phyloP scores from a whole-genome alignment of 2,888 invertebrate genomes.

The Sabatieria punctata region DNA sequence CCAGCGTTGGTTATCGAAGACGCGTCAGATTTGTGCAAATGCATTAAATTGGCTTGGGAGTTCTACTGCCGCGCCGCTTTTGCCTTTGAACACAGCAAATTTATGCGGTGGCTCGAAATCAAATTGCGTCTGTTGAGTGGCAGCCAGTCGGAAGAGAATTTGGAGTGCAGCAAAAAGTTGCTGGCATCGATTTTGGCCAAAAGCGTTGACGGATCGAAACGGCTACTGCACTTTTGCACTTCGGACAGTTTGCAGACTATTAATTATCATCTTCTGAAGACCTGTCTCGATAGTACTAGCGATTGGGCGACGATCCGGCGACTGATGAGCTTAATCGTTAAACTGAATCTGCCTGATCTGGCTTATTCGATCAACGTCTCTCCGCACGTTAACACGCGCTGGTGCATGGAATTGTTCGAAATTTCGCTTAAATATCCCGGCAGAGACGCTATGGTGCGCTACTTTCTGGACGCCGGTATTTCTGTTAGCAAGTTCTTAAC shows the following conservation, averaged over 20 bases:
- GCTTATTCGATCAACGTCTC: not conserved
- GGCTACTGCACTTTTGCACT: not conserved
- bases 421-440: not conserved
- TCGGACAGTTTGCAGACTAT: too few relatives aligned
- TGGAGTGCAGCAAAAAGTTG: not conserved
- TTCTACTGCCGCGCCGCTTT: not conserved
- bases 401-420: not conserved
- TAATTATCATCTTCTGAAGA: not conserved
- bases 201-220: not conserved
- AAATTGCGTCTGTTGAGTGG: not conserved
- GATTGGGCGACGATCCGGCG: not conserved
- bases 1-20: not conserved
- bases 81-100: not conserved
- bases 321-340: not conserved
- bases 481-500: not conserved
- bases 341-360: not conserved
- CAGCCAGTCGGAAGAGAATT: not conserved
- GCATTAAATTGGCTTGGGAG: not conserved
- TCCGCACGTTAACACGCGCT: not conserved
- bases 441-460: not conserved
- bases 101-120: not conserved
- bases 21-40: not conserved
- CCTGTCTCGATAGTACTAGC: not conserved
- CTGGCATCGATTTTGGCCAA: not conserved
- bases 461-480: not conserved